Evolutionary conservation across 2,113 vertebrate species (phyloP).

Genomic region (Lepidothrix coronata): DNA sequence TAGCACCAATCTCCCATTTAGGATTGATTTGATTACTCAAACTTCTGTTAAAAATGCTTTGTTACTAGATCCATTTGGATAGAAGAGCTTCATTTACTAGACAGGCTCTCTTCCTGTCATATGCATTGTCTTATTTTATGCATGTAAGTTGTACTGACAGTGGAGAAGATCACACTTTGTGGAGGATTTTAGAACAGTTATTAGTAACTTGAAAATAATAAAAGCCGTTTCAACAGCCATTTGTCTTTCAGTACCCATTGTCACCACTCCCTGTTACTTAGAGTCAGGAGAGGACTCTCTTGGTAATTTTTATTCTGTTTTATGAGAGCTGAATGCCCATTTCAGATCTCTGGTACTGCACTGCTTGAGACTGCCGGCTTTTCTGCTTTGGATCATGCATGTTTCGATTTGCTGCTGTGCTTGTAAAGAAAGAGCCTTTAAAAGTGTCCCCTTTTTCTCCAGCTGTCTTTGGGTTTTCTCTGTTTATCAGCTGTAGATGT

Average conservation of each 20-base stretch:
- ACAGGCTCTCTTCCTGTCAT: not conserved
- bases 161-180: not conserved
- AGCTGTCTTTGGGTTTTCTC: not conserved
- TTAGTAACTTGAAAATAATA: not conserved
- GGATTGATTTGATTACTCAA: not conserved
- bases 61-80: not conserved
- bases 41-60: not conserved
- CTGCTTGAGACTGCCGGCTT: not conserved
- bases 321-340: not conserved
- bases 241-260: not conserved
- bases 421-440: not conserved
- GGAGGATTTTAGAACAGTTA: not conserved
- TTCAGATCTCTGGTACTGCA: not conserved
- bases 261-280: not conserved
- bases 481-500: not conserved
- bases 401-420: not conserved
- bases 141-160: not conserved
- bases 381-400: not conserved
- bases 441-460: not conserved
- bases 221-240: not conserved
- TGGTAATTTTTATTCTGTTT: not conserved
- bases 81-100: not conserved
- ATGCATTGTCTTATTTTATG: not conserved
- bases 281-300: not conserved
- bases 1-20: fast-evolving